A percentile compares a stretch with the other conserved stretches of the same genome.
phyloP scores from a whole-genome alignment of 2,797 vertebrate genomes.

The Molossus alvarezi region DNA sequence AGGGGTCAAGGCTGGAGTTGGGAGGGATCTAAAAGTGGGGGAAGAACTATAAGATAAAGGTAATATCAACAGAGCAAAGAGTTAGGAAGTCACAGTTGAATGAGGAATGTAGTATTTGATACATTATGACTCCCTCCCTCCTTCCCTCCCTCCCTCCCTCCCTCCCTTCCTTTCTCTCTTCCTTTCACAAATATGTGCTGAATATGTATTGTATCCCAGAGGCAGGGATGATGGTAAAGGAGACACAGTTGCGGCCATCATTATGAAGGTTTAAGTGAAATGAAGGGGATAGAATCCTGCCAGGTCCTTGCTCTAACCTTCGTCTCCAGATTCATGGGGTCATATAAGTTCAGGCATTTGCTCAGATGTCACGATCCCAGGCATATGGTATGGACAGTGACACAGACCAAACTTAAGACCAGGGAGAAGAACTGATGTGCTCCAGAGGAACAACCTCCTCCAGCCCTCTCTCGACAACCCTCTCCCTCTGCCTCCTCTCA shows the following conservation, averaged over 20 bases:
- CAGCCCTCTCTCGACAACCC: neutral
- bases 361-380: neutral
- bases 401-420: neutral
- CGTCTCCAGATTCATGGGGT: neutral
- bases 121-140: neutral
- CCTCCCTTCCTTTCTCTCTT: neutral
- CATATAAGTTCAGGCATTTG: neutral
- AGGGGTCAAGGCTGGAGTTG: neutral
- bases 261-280: neutral
- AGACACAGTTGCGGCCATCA: neutral
- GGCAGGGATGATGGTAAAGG: neutral
- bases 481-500: neutral
- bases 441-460: neutral
- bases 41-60: neutral
- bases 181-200: neutral
- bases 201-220: neutral
- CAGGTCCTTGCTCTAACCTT: neutral
- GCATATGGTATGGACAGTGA: neutral
- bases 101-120: neutral
- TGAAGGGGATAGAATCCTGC: neutral
- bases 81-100: neutral
- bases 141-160: neutral
- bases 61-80: neutral
- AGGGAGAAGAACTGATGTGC: neutral
- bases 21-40: neutral